These are phyloP conservation scores for Conomelus anceps DNA, from an alignment of 2,888 invertebrate species.

Conservation along the genomic window DNA sequence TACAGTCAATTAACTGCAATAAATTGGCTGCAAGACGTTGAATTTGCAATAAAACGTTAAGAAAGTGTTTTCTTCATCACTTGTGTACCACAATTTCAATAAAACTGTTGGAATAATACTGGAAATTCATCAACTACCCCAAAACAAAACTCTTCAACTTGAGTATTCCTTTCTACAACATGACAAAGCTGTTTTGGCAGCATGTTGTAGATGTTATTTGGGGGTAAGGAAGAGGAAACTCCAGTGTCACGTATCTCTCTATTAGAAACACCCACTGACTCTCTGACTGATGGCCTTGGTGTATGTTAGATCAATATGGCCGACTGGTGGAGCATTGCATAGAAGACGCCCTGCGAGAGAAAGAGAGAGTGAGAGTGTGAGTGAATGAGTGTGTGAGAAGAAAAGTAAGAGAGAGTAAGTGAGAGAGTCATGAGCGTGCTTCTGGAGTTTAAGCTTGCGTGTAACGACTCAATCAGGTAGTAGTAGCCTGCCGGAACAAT, in stretches of 20 bases:
- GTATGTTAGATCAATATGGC: background rate
- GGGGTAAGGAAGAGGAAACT: background rate
- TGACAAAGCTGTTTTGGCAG: background rate
- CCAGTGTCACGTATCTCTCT: background rate
- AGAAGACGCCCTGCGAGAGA: background rate
- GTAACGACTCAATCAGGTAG: background rate
- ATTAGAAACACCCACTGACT: background rate
- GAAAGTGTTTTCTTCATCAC: too few relatives aligned
- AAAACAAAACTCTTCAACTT: too few relatives aligned
- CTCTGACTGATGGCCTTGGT: background rate
- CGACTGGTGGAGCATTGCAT: background rate
- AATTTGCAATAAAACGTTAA: too few relatives aligned
- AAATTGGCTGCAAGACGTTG: too few relatives aligned
- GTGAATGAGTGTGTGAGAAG: background rate
- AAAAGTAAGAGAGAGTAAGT: too few relatives aligned
- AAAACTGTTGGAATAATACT: background rate
- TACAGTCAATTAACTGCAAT: too few relatives aligned
- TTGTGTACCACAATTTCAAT: background rate
- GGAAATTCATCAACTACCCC: background rate
- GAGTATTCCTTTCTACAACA: background rate
- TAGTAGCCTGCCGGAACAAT: background rate
- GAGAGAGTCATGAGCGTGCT: background rate
- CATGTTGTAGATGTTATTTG: background rate
- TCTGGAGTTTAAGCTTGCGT: background rate
- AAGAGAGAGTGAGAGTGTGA: background rate